A percentile compares a stretch with the other conserved stretches of the same genome.
Conservation (phyloP, 2,888 invertebrate genomes). For the Zaprionus lineosus region DNA sequence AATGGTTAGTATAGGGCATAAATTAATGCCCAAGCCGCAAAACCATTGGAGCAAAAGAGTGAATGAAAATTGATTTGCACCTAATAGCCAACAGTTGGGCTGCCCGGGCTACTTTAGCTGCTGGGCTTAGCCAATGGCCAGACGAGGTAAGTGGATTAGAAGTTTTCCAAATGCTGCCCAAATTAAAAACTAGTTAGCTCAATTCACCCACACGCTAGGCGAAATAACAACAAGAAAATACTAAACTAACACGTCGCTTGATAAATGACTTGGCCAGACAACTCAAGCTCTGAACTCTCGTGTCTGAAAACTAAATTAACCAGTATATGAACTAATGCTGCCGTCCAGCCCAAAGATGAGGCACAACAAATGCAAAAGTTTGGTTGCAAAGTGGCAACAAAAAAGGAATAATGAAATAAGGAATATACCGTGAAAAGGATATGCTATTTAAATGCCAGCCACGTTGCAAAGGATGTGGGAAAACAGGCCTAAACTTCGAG, state of each 20-base stretch:
- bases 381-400: constrained; percentile 35
- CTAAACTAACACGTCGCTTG: constrained; percentile 52
- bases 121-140: constrained; percentile 15
- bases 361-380: constrained; percentile 47
- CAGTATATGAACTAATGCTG: constrained; percentile 48
- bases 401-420: constrained; percentile 2
- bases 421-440: constrained; percentile 29
- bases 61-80: constrained; percentile 51
- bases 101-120: too few relatives aligned
- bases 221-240: constrained; percentile 1
- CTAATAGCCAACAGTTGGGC: constrained; percentile 35
- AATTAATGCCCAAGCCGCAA: constrained; percentile 42
- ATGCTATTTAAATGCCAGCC: constrained; percentile 62
- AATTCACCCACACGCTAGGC: too few relatives aligned
- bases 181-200: constrained; percentile 63
- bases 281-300: constrained; percentile 27
- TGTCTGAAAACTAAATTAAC: constrained; percentile 58
- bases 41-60: constrained; percentile 20
- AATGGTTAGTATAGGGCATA: constrained; percentile 20
- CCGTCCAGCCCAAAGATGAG: background rate
- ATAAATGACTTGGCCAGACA: constrained; percentile 37
- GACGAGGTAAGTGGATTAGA: constrained; percentile 54
- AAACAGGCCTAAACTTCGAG: constrained; percentile 51
- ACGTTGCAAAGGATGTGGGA: constrained; percentile 66
- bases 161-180: constrained; percentile 43